Conservation (phyloP, 1,140 invertebrate species). For the Scaptomyza graminum region DNA sequence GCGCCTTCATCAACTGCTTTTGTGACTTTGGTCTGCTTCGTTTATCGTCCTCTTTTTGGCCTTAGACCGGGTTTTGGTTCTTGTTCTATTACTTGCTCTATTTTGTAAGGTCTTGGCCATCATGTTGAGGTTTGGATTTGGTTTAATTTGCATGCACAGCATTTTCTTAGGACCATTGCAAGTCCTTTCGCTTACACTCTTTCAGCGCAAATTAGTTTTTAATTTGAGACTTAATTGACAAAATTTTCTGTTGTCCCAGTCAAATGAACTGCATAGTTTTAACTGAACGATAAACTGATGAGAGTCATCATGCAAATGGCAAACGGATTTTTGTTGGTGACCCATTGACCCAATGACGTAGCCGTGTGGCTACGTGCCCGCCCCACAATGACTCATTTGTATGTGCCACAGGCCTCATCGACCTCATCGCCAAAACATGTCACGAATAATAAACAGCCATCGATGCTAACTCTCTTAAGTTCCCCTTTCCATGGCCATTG, state of each 20-base stretch:
- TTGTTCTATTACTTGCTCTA: neutral
- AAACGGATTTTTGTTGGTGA: conserved; percentile 31
- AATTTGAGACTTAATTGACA: conserved; percentile 72
- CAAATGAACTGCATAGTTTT: conserved; percentile 8
- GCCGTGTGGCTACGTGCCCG: conserved; percentile 46
- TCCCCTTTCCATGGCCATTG: conserved; percentile 48
- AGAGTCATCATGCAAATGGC: neutral
- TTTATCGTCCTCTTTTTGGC: neutral
- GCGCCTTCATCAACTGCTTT: conserved; percentile 54
- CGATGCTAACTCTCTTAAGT: conserved; percentile 41
- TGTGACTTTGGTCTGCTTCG: conserved; percentile 29
- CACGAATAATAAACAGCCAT: conserved; percentile 69
- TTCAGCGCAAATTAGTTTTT: conserved; percentile 70
- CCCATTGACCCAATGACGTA: conserved; percentile 74
- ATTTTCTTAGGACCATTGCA: conserved; percentile 70
- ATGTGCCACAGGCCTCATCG: conserved; percentile 66
- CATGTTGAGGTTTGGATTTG: conserved; percentile 16
- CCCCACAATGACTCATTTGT: conserved; percentile 75
- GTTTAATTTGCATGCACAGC: conserved; percentile 64
- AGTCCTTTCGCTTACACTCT: conserved; percentile 32
- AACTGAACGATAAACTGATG: neutral
- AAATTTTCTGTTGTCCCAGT: conserved; percentile 27
- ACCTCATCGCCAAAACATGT: conserved; percentile 59
- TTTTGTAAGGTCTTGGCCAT: neutral
- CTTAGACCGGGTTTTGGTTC: neutral